Evolutionary conservation across 2,888 invertebrate genomes (phyloP).

Genomic region (Tenthredo scrophulariae): DNA sequence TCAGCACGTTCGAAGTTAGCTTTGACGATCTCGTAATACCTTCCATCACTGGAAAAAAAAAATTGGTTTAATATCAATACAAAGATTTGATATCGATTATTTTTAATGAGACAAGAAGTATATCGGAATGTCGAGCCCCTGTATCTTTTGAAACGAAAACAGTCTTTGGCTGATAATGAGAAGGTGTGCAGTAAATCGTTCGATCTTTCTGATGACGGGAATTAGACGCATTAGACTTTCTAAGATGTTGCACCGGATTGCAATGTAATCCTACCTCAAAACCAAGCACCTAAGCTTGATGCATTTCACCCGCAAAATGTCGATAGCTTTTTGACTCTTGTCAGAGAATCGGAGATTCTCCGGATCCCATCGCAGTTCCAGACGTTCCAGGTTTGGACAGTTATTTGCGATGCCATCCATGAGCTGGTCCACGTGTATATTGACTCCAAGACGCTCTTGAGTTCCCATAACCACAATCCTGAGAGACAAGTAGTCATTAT

Average conservation of each 20-base stretch:
- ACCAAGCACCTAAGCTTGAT: conserved; percentile 95
- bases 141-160: background rate
- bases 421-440: conserved; percentile 98
- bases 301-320: conserved; percentile 97
- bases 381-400: conserved; percentile 91
- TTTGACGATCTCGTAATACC: conserved; percentile 99
- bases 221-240: background rate
- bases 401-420: conserved; percentile 98
- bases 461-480: conserved; percentile 99
- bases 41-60: conserved; percentile 89
- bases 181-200: background rate
- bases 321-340: conserved; percentile 99
- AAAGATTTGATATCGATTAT: background rate
- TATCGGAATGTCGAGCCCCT: background rate
- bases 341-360: conserved; percentile 99
- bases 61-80: background rate
- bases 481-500: conserved; percentile 65
- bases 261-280: conserved; percentile 84
- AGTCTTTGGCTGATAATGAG: background rate
- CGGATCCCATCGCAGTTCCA: conserved; percentile 99
- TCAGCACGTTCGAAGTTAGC: conserved; percentile 99
- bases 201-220: conserved; percentile 1
- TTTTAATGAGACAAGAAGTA: background rate
- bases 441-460: conserved; percentile 96
- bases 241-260: background rate